Base-by-base conservation (phyloP, 2,888 invertebrate genomes). In the Eucera pruinosa region DNA sequence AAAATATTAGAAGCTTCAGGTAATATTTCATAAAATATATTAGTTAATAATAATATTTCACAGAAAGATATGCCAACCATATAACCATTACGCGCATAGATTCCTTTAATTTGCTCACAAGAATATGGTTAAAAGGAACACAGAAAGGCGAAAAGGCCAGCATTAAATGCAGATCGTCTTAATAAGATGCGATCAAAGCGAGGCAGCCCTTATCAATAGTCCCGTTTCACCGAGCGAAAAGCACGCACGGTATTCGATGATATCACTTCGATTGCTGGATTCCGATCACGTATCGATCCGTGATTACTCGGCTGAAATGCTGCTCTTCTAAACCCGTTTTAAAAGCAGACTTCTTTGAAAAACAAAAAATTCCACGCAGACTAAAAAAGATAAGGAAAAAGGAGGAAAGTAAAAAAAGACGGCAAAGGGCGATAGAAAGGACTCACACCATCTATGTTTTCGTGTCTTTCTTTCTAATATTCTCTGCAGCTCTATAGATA, bases 271-370 rank as follows among this genome's bases (percentile, higher is more conserved):
- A 62, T 61, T 61, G 57, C 61, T 39, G 61, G 43, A 76, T 74
- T 76, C 76, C 76, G 66, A 74, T 76, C 76, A 76, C 76, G 76
- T 74, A 76, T 76, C 76, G 74, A 76, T 76, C 67, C 76, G 61
- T 74, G 76, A 76, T 76, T 76, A 74, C 76, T 67, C 74, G 61
- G 48, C 61, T 50, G 48, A 74, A 68, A 74, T 30, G 48, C 18
- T 30, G 30, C 54, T 67, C 45, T 50, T 30, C 48, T 30, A 50
- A 74, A 74, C 36, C 48, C 67, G 55, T 67, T 67, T 67, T 67
- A 48, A 23, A 60, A 45, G 27, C 55, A 47, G 48, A 60, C 27
- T 41, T 20, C 27, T 1, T n/a, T 25, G 36, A 36, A 57, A 76
- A 67, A 30, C n/a, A 5, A 0, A 47, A 27, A 36, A n/a, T n/a